A percentile compares a stretch with the other conserved stretches of the same genome.
Evolutionary conservation across 2,113 vertebrate species (phyloP).

Genomic region (Chloebia gouldiae): DNA sequence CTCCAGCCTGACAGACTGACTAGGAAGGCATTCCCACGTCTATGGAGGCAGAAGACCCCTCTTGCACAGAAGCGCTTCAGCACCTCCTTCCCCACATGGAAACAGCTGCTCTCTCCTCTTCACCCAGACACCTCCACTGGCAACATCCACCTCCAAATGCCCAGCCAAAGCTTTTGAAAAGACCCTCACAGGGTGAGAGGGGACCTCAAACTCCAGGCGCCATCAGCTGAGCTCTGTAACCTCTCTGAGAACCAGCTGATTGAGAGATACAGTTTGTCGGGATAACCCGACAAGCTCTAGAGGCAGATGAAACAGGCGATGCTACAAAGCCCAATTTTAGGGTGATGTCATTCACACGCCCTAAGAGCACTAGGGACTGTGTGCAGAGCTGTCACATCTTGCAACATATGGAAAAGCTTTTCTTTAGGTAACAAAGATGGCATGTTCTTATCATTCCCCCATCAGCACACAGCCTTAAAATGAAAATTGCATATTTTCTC

Average conservation of each 20-base stretch:
- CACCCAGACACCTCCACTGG: neutral
- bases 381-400: neutral
- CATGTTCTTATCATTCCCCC: neutral
- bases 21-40: neutral
- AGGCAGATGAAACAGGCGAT: neutral
- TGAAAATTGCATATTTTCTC: neutral
- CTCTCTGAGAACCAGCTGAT: neutral
- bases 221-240: neutral
- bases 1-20: neutral
- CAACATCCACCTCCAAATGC: neutral
- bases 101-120: neutral
- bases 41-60: neutral
- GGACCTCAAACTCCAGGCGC: neutral
- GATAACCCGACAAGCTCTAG: neutral
- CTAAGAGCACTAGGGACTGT: neutral
- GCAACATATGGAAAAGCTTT: neutral
- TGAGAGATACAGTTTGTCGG: neutral
- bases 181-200: neutral
- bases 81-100: neutral
- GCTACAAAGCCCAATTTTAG: neutral
- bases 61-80: neutral
- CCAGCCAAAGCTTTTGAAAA: neutral
- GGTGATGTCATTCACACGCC: neutral
- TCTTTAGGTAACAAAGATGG: neutral
- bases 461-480: neutral